Evolutionary conservation across 1,140 invertebrate species (phyloP).

Genomic region (Lethrus apterus): DNA sequence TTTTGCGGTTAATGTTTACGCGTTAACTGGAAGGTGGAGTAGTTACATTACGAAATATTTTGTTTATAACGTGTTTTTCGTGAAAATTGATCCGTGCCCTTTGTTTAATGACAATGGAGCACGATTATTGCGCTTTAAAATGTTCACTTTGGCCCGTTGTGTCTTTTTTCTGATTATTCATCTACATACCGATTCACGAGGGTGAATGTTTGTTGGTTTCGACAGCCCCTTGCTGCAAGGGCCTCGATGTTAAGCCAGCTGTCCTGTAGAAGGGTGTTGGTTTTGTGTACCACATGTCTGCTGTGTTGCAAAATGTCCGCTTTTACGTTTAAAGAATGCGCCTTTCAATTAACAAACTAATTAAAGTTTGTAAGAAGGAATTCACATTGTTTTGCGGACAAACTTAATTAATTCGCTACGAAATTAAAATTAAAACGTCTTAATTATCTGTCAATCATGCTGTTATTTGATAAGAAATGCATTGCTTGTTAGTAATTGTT

Average conservation of each 20-base stretch:
- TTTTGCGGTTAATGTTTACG: not conserved
- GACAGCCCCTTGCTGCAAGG: too few species aligned
- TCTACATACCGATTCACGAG: slow-evolving; percentile 3
- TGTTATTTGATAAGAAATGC: slow-evolving; percentile 7
- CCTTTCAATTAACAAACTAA: not conserved
- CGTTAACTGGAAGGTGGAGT: too few species aligned
- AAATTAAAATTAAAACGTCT: not conserved
- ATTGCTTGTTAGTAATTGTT: too few species aligned
- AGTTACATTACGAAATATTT: not conserved
- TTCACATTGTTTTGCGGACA: not conserved
- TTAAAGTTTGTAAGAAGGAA: not conserved
- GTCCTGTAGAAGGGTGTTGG: slow-evolving; percentile 11
- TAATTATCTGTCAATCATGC: not conserved
- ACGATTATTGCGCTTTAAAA: slow-evolving; percentile 1
- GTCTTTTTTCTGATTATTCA: slow-evolving; percentile 5
- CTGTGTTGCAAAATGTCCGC: slow-evolving; percentile 11
- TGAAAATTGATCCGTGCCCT: not conserved
- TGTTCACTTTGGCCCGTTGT: not conserved
- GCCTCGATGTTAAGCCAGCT: slow-evolving; percentile 6
- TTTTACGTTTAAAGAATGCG: slow-evolving; percentile 6
- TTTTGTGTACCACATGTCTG: slow-evolving; percentile 11
- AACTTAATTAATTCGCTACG: not conserved
- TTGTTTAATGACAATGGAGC: slow-evolving; percentile 5
- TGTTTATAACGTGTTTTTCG: not conserved
- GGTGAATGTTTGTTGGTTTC: slow-evolving; percentile 10